Evolutionary conservation across 2,888 invertebrate genomes (phyloP).

Genomic region (Dicranocentrus wangi): DNA sequence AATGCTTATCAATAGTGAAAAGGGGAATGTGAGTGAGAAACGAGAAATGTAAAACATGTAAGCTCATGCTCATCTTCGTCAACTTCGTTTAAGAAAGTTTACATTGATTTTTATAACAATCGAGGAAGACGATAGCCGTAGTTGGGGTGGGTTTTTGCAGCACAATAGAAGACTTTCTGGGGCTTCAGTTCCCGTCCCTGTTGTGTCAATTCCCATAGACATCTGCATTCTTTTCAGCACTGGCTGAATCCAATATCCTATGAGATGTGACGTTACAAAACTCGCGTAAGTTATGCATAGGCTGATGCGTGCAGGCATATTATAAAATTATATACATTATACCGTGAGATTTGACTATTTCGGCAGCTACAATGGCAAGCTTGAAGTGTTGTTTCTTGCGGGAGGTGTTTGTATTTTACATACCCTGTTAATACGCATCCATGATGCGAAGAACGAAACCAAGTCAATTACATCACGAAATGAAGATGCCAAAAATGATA

Average conservation of each 20-base stretch:
- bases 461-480: slow-evolving; percentile 60
- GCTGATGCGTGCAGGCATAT: too few relatives aligned
- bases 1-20: slow-evolving; percentile 17
- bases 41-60: not conserved
- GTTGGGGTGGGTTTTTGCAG: too few relatives aligned
- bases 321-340: too few relatives aligned
- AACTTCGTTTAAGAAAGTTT: slow-evolving; percentile 41
- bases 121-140: not conserved
- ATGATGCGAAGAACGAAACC: slow-evolving; percentile 47
- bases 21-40: slow-evolving; percentile 28
- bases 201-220: slow-evolving; percentile 27
- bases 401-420: not conserved
- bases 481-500: slow-evolving; percentile 30
- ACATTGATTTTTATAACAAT: slow-evolving; percentile 8
- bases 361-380: too few relatives aligned
- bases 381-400: not conserved
- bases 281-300: too few relatives aligned
- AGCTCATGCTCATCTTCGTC: slow-evolving; percentile 9
- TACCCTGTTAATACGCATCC: not conserved
- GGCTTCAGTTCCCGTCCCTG: slow-evolving; percentile 56
- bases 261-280: too few relatives aligned
- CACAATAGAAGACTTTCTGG: slow-evolving; percentile 35
- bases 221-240: too few relatives aligned
- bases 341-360: too few relatives aligned
- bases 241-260: too few relatives aligned